Evolutionary conservation across 2,113 vertebrate species (phyloP).

Genomic region (Melospiza georgiana): DNA sequence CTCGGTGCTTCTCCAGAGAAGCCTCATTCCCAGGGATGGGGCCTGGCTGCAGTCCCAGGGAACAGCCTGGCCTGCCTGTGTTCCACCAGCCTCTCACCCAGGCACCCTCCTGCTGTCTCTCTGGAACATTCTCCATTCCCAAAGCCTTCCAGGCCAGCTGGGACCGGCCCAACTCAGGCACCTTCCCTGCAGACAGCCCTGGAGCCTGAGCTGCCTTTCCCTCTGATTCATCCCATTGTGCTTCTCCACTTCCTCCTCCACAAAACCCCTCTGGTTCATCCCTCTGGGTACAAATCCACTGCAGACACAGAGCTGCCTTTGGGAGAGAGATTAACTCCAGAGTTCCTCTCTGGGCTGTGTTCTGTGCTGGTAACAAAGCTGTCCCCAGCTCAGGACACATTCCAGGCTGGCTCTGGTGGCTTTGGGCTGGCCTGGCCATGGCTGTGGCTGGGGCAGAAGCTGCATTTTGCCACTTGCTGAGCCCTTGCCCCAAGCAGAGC

Average conservation of each 20-base stretch:
- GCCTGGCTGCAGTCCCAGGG: background rate
- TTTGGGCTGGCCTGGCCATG: background rate
- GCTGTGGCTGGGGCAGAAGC: background rate
- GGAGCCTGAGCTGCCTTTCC: background rate
- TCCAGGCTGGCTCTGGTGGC: background rate
- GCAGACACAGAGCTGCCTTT: background rate
- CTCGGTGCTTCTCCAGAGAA: background rate
- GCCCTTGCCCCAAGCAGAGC: background rate
- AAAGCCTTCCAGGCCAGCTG: background rate
- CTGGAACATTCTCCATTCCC: background rate
- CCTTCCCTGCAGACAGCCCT: background rate
- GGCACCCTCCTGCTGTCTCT: background rate
- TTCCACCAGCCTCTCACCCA: background rate
- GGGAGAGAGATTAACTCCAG: background rate
- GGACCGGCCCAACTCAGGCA: background rate
- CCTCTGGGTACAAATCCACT: background rate
- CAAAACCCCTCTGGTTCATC: background rate
- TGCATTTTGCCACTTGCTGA: background rate
- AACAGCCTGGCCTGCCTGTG: background rate
- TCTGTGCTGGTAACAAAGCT: background rate
- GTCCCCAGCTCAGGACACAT: background rate
- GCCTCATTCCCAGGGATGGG: rapidly evolving
- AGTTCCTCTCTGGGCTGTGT: background rate
- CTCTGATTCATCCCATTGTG: background rate
- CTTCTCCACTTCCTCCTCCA: background rate